A percentile compares a stretch with the other conserved stretches of the same genome.
Conservation (phyloP, 1,140 invertebrate species). For the Apis laboriosa region DNA sequence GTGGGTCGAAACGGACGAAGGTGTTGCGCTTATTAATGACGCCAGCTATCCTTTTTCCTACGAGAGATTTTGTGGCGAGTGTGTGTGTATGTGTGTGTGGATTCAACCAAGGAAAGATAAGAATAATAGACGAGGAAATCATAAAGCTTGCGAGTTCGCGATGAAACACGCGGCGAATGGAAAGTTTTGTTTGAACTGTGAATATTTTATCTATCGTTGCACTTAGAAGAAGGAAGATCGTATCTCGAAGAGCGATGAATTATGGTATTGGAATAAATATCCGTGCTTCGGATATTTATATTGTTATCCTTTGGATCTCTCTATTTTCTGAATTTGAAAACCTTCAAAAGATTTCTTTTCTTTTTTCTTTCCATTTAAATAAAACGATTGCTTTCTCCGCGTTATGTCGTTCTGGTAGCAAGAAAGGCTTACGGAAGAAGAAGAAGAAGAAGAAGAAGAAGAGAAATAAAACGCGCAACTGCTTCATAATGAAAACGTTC, state of each 20-base stretch:
- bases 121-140: background rate
- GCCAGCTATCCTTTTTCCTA: conserved; percentile 25
- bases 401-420: background rate
- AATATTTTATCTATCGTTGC: background rate
- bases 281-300: background rate
- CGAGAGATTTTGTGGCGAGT: background rate
- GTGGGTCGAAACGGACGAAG: conserved; percentile 53
- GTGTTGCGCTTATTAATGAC: conserved; percentile 65
- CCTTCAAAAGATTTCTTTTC: no score
- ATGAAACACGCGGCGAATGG: background rate
- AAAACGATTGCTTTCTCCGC: no score
- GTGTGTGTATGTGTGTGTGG: no score
- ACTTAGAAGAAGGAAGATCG: background rate
- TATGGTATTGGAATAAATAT: background rate
- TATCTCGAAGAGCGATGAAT: background rate
- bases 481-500: conserved; percentile 34
- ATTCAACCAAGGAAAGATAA: background rate
- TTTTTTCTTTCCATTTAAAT: no score
- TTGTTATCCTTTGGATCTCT: background rate
- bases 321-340: background rate
- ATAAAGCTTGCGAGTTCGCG: background rate
- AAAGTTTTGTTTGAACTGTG: background rate
- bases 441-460: background rate
- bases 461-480: background rate
- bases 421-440: background rate